Base-by-base conservation (phyloP, 2,113 vertebrate species). In the Colistium nudipinnis region DNA sequence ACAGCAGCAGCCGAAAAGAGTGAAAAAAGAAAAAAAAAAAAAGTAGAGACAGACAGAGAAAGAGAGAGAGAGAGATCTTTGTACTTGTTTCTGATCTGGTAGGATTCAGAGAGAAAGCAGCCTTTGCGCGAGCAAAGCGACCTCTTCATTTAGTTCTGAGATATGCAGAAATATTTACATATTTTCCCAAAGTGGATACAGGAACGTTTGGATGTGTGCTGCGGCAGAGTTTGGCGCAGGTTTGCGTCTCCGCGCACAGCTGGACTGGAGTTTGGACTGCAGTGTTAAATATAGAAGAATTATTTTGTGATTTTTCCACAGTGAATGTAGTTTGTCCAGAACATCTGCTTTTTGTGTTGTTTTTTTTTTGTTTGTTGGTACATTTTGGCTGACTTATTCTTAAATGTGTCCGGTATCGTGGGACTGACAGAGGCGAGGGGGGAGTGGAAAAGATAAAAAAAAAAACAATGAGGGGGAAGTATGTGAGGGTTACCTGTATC, bases 131-230 rank as follows among this genome's bases (percentile, higher is more conserved):
- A 59, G 51, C 44, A 28, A 74, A 51, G 7, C 19, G 12, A 59
- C 62, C 65, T 87, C 86, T 83, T 84, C 74, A 78, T 87, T 74
- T 86, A 45, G 67, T 72, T 87, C 77, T 44, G 43, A 76, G 66
- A 80, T 77, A 76, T 56, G 60, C 53, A 77, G 86, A 91, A 91
- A 92, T 91, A 90, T 92, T 92, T 88, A 92, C 90, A 90, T 91
- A 80, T 90, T 89, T 92, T 47, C 38, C 45, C 62, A 69, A 79
- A 88, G 82, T 78, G 82, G 78, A 84, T 74, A 76, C 52, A 45
- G 54, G 52, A 62, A 22, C 35, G 16, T 45, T 73, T 77, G 74
- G 70, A 82, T 52, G 74, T 71, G 62, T 66, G 57, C 19, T 25
- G 72, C 60, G 63, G 64, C 38, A 38, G 82, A 74, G 51, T 63